Evolutionary conservation across 2,888 invertebrate genomes (phyloP).

Genomic region (Eupithecia centaureata): DNA sequence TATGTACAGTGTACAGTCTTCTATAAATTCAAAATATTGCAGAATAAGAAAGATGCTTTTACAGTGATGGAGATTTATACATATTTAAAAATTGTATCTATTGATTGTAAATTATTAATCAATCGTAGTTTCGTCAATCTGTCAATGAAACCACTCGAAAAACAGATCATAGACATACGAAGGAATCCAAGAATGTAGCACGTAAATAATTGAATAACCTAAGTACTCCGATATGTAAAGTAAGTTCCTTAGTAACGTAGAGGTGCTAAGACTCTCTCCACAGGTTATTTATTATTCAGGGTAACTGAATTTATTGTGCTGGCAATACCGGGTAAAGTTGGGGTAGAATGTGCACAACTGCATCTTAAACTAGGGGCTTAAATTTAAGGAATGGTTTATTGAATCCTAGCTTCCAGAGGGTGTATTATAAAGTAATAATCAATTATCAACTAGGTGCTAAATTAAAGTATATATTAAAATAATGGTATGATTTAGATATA

Average conservation of each 20-base stretch:
- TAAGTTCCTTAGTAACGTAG: conserved; percentile 31
- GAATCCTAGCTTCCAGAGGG: background rate
- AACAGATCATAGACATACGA: background rate
- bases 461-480: background rate
- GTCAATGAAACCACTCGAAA: background rate
- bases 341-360: conserved; percentile 19
- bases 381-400: background rate
- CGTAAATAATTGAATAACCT: conserved; percentile 40
- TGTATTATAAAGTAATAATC: background rate
- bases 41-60: too few relatives aligned
- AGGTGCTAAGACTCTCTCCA: conserved; percentile 44
- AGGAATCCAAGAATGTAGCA: conserved; percentile 10
- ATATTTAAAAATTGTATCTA: too few relatives aligned
- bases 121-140: background rate
- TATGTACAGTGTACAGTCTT: too few relatives aligned
- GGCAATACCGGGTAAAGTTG: conserved; percentile 24
- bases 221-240: conserved; percentile 38
- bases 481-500: background rate
- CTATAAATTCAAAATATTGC: too few relatives aligned
- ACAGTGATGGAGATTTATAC: too few relatives aligned
- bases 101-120: too few relatives aligned
- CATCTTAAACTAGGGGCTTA: conserved; percentile 5
- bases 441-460: background rate
- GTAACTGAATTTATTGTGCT: conserved; percentile 52
- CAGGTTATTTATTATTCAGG: conserved; percentile 54